These are phyloP conservation scores for Cairina moschata DNA, from an alignment of 2,113 vertebrate species.

Conservation along the genomic window DNA sequence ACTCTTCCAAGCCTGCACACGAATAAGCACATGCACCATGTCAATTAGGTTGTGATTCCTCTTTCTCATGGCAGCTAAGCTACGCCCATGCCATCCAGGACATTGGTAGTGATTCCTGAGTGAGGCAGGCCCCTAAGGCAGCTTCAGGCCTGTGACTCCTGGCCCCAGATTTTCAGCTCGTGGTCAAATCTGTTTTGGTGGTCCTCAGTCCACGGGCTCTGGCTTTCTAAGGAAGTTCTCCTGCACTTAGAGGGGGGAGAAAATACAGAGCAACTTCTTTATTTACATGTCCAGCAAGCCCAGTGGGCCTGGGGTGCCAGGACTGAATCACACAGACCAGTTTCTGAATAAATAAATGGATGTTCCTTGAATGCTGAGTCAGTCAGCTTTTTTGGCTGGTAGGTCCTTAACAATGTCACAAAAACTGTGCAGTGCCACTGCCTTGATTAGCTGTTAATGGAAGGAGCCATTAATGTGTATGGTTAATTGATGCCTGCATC, in stretches of 20 bases:
- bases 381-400: background rate
- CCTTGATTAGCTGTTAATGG: background rate
- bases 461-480: background rate
- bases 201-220: background rate
- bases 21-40: background rate
- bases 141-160: background rate
- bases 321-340: background rate
- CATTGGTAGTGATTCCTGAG: background rate
- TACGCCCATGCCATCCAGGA: background rate
- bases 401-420: background rate
- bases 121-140: background rate
- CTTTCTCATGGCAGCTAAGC: background rate
- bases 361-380: background rate
- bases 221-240: background rate
- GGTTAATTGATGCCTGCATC: background rate
- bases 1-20: background rate
- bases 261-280: background rate
- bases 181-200: background rate
- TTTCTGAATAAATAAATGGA: background rate
- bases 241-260: background rate
- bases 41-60: background rate
- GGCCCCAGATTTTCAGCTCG: rapidly evolving
- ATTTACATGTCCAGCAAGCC: background rate
- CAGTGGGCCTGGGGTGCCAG: background rate
- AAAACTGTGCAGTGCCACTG: background rate